phyloP scores from a whole-genome alignment of 2,113 vertebrate genomes.

The Hypanus sabinus region DNA sequence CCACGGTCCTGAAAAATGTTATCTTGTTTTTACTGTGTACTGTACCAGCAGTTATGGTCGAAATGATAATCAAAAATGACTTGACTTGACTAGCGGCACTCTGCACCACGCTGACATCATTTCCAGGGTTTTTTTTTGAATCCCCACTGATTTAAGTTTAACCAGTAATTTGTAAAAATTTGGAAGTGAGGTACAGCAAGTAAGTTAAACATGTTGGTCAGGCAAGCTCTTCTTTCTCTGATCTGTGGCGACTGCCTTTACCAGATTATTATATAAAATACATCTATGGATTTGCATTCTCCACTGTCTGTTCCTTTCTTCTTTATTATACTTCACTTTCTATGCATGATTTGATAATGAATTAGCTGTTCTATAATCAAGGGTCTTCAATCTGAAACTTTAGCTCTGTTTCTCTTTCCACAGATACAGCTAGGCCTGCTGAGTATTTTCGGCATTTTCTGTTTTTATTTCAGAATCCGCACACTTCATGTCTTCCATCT shows the following conservation, averaged over 20 bases:
- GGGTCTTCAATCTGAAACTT: no score
- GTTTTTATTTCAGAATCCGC: no score
- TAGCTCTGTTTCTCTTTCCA: no score
- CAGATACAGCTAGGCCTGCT: no score
- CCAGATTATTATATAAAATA: constrained; percentile 18
- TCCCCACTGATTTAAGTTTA: constrained; percentile 1
- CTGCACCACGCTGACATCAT: background rate
- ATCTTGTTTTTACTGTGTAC: no score
- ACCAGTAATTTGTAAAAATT: constrained; percentile 31
- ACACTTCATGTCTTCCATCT: no score
- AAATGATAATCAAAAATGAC: no score
- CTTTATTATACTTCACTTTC: background rate
- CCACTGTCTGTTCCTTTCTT: background rate
- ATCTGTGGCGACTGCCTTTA: background rate
- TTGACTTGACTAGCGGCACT: no score
- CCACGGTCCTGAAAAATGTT: no score
- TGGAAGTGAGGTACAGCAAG: background rate
- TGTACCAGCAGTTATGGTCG: no score
- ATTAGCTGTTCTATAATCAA: background rate
- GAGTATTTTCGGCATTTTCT: no score
- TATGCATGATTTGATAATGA: background rate
- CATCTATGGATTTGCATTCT: background rate
- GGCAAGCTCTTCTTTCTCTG: constrained; percentile 14
- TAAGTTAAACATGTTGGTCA: constrained; percentile 21
- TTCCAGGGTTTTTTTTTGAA: constrained; percentile 24